A percentile compares a stretch with the other conserved stretches of the same genome.
Conservation (phyloP, 2,113 vertebrate genomes). For the Grantiella picta region DNA sequence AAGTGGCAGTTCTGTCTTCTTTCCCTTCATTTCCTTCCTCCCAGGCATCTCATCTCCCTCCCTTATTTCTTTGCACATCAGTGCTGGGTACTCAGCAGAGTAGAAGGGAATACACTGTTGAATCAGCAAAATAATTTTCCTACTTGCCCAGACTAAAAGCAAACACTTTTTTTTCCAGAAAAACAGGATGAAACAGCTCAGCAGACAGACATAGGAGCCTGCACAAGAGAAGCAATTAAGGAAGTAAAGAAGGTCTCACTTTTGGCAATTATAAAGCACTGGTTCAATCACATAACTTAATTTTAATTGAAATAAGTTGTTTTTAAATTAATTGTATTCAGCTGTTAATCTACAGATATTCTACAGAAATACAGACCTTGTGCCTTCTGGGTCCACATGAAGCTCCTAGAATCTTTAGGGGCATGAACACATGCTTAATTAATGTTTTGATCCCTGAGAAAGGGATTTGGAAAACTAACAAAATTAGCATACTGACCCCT, state of each 20-base stretch:
- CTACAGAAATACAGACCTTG: background rate
- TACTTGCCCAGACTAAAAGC: background rate
- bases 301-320: background rate
- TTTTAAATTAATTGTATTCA: background rate
- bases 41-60: background rate
- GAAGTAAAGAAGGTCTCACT: background rate
- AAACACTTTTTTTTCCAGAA: background rate
- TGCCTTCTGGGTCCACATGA: background rate
- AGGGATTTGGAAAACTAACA: background rate
- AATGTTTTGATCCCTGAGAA: background rate
- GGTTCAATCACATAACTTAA: background rate
- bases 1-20: background rate
- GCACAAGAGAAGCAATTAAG: background rate
- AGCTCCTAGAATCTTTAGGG: background rate
- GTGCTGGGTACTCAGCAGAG: background rate
- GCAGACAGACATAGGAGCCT: background rate
- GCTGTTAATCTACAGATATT: background rate
- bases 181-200: background rate
- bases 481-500: background rate
- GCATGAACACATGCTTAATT: background rate
- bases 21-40: background rate
- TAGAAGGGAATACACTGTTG: background rate
- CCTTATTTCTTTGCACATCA: background rate
- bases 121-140: background rate
- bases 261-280: background rate